Evolutionary conservation across 2,113 vertebrate genomes (phyloP).

Genomic region (Leptosomus discolor): DNA sequence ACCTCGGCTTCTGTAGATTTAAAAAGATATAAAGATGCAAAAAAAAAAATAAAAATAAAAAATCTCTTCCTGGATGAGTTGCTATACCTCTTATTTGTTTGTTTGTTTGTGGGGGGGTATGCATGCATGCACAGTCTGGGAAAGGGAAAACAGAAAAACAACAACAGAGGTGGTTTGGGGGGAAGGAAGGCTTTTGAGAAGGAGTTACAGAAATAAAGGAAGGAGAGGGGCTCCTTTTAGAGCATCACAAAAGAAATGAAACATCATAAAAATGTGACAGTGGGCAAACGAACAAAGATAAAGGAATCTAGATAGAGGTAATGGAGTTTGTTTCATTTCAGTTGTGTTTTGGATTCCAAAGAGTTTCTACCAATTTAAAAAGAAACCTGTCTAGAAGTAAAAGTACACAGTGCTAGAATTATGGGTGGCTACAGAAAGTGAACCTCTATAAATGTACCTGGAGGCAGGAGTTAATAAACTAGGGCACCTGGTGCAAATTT

Average conservation of each 20-base stretch:
- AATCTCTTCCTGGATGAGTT: not conserved
- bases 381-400: not conserved
- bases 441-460: not conserved
- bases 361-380: not conserved
- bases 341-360: not conserved
- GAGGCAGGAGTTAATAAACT: not conserved
- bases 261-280: not conserved
- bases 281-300: not conserved
- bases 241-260: not conserved
- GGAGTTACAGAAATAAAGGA: not conserved
- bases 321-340: not conserved
- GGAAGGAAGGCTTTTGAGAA: not conserved
- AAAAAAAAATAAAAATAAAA: not conserved
- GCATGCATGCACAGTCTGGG: accelerated
- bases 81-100: not conserved
- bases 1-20: not conserved
- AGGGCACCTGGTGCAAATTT: not conserved
- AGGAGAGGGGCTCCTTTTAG: not conserved
- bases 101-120: not conserved
- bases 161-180: not conserved
- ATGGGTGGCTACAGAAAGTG: not conserved
- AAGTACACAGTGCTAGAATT: not conserved
- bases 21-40: not conserved
- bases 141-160: not conserved
- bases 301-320: not conserved